Percentiles rank a stretch among this genome's conserved stretches.
Conservation (phyloP, 2,797 vertebrate species). For the Schizopygopsis pylzovi region DNA sequence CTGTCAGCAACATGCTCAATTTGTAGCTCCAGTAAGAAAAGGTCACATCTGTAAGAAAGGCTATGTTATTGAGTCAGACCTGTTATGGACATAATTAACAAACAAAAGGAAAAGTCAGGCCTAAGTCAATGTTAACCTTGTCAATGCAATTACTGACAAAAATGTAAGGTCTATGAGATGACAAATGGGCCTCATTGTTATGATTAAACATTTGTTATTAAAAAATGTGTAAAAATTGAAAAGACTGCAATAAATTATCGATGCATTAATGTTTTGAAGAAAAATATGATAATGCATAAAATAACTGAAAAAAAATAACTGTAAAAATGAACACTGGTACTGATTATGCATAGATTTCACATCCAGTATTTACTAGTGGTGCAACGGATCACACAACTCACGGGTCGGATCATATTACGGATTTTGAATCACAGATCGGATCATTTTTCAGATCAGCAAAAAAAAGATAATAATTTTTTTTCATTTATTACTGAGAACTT, state of each 20-base stretch:
- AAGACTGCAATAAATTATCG: not conserved
- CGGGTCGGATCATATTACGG: too few species aligned
- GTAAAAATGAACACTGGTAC: not conserved
- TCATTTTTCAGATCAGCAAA: too few species aligned
- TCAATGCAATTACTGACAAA: not conserved
- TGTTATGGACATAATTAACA: conserved; percentile 19
- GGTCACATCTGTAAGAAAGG: conserved; percentile 47
- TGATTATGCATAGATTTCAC: not conserved
- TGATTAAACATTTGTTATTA: not conserved
- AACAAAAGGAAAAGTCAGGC: conserved; percentile 9
- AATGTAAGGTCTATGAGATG: not conserved
- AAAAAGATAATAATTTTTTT: too few species aligned
- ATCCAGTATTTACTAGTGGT: not conserved
- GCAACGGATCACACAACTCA: too few species aligned
- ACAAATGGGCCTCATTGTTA: too few species aligned
- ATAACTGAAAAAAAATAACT: too few species aligned
- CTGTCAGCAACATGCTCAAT: conserved; percentile 32
- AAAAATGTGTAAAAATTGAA: not conserved
- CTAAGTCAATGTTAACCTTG: conserved; percentile 16
- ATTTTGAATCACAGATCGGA: too few species aligned
- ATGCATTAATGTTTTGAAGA: not conserved
- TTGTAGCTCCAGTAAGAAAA: conserved; percentile 46
- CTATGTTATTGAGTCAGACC: conserved; percentile 36
- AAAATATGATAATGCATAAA: not conserved
- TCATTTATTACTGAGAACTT: too few species aligned